Evolutionary conservation across 1,140 invertebrate species (phyloP).

Genomic region (Hyles euphorbiae): DNA sequence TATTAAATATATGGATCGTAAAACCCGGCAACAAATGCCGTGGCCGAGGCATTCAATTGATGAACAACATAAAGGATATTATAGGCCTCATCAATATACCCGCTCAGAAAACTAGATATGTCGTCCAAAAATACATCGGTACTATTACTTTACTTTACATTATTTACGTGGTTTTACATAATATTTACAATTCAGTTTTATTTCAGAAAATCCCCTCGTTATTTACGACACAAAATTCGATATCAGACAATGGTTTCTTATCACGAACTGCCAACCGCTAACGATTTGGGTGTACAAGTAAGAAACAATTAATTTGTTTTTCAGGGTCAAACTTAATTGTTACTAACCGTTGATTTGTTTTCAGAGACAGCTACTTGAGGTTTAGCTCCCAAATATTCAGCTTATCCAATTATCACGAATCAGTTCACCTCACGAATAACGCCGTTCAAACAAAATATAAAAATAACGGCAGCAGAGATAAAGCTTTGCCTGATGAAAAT

Average conservation of each 20-base stretch:
- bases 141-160: conserved; percentile 27
- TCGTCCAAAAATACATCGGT: conserved; percentile 98
- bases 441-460: conserved; percentile 94
- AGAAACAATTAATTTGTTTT: conserved; percentile 23
- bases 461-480: conserved; percentile 84
- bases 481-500: conserved; percentile 85
- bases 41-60: conserved; percentile 91
- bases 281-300: conserved; percentile 96
- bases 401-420: conserved; percentile 93
- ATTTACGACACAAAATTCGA: conserved; percentile 96
- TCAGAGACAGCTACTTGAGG: conserved; percentile 90
- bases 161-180: too few species aligned
- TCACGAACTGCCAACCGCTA: conserved; percentile 91
- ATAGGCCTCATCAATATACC: conserved; percentile 80
- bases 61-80: conserved; percentile 92
- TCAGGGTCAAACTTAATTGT: background rate
- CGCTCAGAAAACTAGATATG: conserved; percentile 86
- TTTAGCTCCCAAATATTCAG: conserved; percentile 95
- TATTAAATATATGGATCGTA: conserved; percentile 94
- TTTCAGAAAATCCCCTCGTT: conserved; percentile 87
- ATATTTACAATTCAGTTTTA: conserved; percentile 14
- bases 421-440: conserved; percentile 95
- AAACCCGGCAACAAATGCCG: conserved; percentile 96
- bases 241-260: conserved; percentile 94
- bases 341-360: conserved; percentile 18